Base-by-base conservation (phyloP, 2,888 invertebrate species). In the Melanargia galathea region DNA sequence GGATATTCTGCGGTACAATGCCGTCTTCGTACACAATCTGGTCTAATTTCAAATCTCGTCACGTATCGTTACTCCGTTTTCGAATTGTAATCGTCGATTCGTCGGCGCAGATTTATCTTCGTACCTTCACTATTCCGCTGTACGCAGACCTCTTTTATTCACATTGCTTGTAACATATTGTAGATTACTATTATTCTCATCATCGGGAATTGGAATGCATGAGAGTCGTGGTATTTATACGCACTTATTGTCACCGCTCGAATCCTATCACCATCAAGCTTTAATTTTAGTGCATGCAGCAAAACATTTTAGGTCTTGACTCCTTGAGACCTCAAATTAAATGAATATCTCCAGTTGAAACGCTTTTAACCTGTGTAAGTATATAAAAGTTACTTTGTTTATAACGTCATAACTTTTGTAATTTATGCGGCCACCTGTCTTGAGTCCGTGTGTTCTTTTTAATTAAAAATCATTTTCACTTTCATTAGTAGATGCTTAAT, bases 81-180 rank as follows among this genome's bases (percentile, higher is more conserved):
- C 60, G 62, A 64, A 45, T 67, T 66, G 64, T 63, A 62, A 59
- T 62, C 66, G 61, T 67, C 61, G 64, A 70, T 68, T 62, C 56
- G 60, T 57, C 62, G 67, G 62, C 68, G 67, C 69, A 66, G 63
- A 71, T 71, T 68, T 69, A 70, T 69, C 60, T 69, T 71, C 64
- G 68, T 67, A 56, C 51, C 69, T 67, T 57, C 66, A 64, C 70
- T 71, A 72, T 72, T 78, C 73, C 72, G 73, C 73, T 79, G 75
- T 81, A 83, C 87, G 88, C 89, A 89, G 87, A 89, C 88, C 87
- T 83, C 82, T 83, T 82, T 79, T 80, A 81, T 83, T 86, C 86
- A 84, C 82, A 81, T 82, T 76, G 72, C 80, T 76, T 79, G 76
- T 60, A 67, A 63, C 46, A 45, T 66, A 59, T 57, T 56, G 52